Conservation (phyloP, 2,113 vertebrate species). For the Neolamprologus brichardi region DNA sequence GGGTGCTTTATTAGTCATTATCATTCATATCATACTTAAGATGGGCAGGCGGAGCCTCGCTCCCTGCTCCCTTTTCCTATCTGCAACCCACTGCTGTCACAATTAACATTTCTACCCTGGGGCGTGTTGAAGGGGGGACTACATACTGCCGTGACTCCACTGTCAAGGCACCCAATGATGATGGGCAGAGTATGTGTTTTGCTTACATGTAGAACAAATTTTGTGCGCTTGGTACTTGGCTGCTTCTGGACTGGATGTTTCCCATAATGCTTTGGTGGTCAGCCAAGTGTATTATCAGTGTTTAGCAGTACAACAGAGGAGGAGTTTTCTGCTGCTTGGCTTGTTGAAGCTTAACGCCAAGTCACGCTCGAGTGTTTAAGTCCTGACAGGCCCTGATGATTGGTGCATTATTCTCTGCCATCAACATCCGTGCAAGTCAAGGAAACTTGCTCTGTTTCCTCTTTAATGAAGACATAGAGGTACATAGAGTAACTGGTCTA, state of each 20-base stretch:
- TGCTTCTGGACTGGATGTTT: not conserved
- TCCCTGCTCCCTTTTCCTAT: not conserved
- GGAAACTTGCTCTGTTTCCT: not conserved
- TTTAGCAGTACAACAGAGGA: not conserved
- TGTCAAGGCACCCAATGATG: not conserved
- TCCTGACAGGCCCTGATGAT: not conserved
- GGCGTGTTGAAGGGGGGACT: not conserved
- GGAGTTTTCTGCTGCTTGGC: not conserved
- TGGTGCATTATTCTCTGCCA: not conserved
- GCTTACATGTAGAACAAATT: not conserved
- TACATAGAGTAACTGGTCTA: not conserved
- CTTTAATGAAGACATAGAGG: not conserved
- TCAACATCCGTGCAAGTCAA: not conserved
- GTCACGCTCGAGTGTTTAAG: not conserved
- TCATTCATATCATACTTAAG: slow-evolving; percentile 19
- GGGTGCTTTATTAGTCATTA: not conserved
- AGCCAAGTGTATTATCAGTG: not conserved
- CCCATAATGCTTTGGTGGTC: not conserved
- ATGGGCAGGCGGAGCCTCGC: not conserved
- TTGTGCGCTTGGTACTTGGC: not conserved
- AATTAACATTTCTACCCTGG: not conserved
- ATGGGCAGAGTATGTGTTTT: not conserved
- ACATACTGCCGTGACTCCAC: not conserved
- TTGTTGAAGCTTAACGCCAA: not conserved
- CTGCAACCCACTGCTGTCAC: not conserved